Evolutionary conservation across 2,888 invertebrate genomes (phyloP), one percentile per base, ranked within the genome.

Genomic region (Stenoptilia bipunctidactyla): DNA sequence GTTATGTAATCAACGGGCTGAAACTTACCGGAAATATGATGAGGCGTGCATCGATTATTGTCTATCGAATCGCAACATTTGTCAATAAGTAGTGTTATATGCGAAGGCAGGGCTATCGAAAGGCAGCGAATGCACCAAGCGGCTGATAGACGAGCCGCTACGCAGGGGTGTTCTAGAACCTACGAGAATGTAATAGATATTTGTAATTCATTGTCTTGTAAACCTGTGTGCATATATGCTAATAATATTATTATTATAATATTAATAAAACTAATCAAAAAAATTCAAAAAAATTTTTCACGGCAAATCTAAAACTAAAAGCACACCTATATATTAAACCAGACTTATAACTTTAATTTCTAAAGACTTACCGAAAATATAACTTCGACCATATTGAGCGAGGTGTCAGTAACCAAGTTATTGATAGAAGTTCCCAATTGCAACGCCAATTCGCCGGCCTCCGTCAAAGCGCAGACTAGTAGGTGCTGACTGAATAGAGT

Each of bases 371-470:
- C 88, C 8, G 86, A 82, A 47, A 86, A 87, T 8, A 87, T 86
- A 39, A 88, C 87, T 50, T 88, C 87, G 15, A 88, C 72, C 58
- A 88, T 85, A 50, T 87, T 94, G 47, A 94, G 79, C 1, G 94
- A 91, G 27, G 93, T 92, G 74, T 98, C 98, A 0, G 91, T 89
- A 6, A 98, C 88, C 6, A 98, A 87, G 61, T 95, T 93, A 55
- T 94, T 91, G 2, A 97, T 94, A 0, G 97, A 94, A 0, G 98
- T 98, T n/a, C 97, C 97, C 12, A 99, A 87, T 46, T 94, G 92
- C 27, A 94, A 84, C 13, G 97, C 90, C 42, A 98, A 85, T 58
- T 93, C 92, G 1, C 97, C 96, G 39, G 98, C 90, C 73, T 98
- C 98, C 64, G 94, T 96, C 47, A 99, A 79, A 2, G 97, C 96